phyloP scores from a whole-genome alignment of 2,888 invertebrate genomes.

The Athrips mouffetella region DNA sequence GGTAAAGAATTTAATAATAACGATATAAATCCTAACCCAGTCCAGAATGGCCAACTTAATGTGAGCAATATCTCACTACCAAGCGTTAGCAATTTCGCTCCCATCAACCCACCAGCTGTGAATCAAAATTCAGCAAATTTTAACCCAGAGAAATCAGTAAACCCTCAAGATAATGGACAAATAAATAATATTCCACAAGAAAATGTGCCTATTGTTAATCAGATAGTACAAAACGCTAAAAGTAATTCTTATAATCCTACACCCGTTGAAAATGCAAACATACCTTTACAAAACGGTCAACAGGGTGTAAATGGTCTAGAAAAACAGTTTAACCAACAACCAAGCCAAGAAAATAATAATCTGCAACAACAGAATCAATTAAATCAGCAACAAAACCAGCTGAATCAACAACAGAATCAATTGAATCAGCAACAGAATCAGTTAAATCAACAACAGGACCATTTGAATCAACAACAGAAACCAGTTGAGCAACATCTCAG shows the following conservation, averaged over 20 bases:
- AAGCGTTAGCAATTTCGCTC: background rate
- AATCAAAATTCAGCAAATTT: background rate
- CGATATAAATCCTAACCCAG: conserved; percentile 2
- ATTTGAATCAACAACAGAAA: background rate
- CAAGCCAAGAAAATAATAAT: background rate
- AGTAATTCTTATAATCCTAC: background rate
- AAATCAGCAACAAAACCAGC: background rate
- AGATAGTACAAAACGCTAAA: conserved; percentile 1
- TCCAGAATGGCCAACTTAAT: conserved; percentile 12
- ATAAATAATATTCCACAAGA: background rate
- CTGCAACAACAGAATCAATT: background rate
- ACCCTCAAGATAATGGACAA: background rate
- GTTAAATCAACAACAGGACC: background rate
- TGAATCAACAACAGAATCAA: background rate
- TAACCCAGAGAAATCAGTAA: too few species aligned
- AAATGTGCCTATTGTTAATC: background rate
- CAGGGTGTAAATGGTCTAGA: too few species aligned
- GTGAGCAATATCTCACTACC: background rate
- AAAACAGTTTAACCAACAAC: background rate
- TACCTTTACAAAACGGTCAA: background rate
- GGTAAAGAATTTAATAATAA: background rate
- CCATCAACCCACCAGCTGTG: background rate
- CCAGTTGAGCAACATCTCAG: background rate
- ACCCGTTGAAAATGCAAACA: conserved; percentile 13
- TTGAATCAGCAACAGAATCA: background rate